Evolutionary conservation across 2,113 vertebrate species (phyloP), one percentile per base, ranked within the genome.

Genomic region (Poeciliopsis occidentalis): DNA sequence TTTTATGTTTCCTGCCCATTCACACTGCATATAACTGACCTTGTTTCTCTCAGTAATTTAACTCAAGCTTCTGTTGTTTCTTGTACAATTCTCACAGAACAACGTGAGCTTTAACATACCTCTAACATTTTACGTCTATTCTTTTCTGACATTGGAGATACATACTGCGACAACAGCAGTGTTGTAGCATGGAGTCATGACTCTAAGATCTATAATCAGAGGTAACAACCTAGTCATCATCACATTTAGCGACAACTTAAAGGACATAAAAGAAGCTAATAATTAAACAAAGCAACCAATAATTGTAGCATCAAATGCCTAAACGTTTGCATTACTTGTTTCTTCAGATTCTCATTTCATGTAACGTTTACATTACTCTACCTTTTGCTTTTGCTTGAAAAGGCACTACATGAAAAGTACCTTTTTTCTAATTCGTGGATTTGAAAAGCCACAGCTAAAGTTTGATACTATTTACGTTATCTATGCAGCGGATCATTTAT

Each of bases 91-190:
- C 30, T 51, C 13, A 31, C 51, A 71, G n/a, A 34, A 34, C 54
- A 67, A 27, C 7, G 29, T 11, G 12, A 47, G 44, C 15, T 37
- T 17, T 2, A 37, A 81, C 73, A 77, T 47, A 69, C 22, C 72
- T 47, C 44, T 47, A 47, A 19, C 44, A 47, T 60, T 31, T 13
- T 26, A 4, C 5, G 26, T 51, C 24, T 24, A 51, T 41, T 6
- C 29, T 84, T 87, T 88, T n/a, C 75, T 37, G 70, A 61, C 32
- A 64, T 64, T 75, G 71, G 87, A 89, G 90, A 86, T 29, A 91
- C 81, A 90, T 89, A 87, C 77, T 47, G 44, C 17, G 19, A 47
- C 44, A 15, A 19, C 44, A 47, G 44, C 13, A 17, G 44, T 17
- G 44, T 47, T 81, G 60, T 65, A 39, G 71, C 47, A 64, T 60